phyloP scores from a whole-genome alignment of 1,140 invertebrate species.

The Plodia interpunctella region DNA sequence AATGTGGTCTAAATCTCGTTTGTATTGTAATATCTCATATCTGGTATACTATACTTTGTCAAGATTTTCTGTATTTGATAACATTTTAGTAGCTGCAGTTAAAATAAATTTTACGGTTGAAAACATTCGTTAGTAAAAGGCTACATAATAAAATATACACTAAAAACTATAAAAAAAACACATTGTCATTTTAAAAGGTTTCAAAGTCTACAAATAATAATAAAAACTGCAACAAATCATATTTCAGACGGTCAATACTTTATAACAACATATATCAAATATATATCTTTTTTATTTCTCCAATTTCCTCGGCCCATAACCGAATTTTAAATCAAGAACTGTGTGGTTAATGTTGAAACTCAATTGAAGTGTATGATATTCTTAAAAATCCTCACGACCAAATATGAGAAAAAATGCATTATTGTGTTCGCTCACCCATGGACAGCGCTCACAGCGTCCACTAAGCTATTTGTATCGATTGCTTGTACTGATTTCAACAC shows the following conservation, averaged over 20 bases:
- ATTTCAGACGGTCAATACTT: background rate
- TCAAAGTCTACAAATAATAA: background rate
- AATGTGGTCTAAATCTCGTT: background rate
- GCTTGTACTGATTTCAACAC: background rate
- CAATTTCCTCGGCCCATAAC: no score
- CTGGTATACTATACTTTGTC: no score
- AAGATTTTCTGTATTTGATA: no score
- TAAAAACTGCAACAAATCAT: background rate
- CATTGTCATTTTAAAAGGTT: background rate
- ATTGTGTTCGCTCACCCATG: background rate
- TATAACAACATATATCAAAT: no score
- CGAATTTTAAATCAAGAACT: no score
- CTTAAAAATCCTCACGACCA: no score
- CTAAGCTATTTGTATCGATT: background rate
- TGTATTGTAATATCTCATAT: background rate
- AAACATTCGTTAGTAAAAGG: background rate
- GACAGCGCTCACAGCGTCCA: background rate
- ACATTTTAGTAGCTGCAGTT: background rate
- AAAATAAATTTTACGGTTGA: background rate
- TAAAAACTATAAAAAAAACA: background rate
- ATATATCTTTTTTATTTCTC: no score
- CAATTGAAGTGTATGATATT: no score
- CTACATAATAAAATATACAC: no score
- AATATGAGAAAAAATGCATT: no score
- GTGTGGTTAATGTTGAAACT: no score